Percentiles rank a stretch among this genome's conserved stretches.
Evolutionary conservation across 2,888 invertebrate species (phyloP).

Genomic region (Germaria angustata): DNA sequence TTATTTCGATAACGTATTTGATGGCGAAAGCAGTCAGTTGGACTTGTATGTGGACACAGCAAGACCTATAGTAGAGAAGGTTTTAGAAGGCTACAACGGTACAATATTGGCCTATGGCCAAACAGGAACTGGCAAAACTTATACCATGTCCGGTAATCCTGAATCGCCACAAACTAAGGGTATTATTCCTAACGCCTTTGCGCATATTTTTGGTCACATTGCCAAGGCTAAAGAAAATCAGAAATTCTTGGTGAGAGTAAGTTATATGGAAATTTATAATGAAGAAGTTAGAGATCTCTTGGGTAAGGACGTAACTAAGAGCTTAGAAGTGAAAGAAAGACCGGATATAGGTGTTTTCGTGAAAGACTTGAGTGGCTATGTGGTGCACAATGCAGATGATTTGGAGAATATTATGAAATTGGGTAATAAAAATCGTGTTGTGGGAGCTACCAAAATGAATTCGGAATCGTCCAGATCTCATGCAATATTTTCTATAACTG

Average conservation of each 20-base stretch:
- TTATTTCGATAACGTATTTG: conserved; percentile 97
- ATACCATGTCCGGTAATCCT: conserved; percentile 97
- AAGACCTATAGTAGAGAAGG: conserved; percentile 97
- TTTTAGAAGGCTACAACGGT: conserved; percentile 97
- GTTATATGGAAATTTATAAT: conserved; percentile 99
- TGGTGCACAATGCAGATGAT: conserved; percentile 98
- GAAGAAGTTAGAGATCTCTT: conserved; percentile 98
- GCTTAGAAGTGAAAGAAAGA: conserved; percentile 95
- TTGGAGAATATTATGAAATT: conserved; percentile 96
- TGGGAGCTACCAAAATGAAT: conserved; percentile 98
- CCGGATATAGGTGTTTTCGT: conserved; percentile 98
- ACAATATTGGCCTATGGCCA: conserved; percentile 94
- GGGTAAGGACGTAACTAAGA: conserved; percentile 91
- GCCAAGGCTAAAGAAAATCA: conserved; percentile 95
- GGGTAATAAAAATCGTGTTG: conserved; percentile 96
- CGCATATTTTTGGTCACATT: conserved; percentile 98
- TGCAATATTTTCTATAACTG: conserved; percentile 98
- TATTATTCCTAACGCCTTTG: conserved; percentile 99
- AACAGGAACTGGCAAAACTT: conserved; percentile 99
- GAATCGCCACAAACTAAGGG: conserved; percentile 94
- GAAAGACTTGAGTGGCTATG: conserved; percentile 97
- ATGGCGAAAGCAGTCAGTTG: conserved; percentile 87
- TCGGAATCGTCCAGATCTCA: conserved; percentile 97
- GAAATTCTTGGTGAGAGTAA: conserved; percentile 98
- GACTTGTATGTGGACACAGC: conserved; percentile 98